A percentile compares a stretch with the other conserved stretches of the same genome.
Evolutionary conservation across 2,113 vertebrate species (phyloP).

Genomic region (Pterocles orientalis): DNA sequence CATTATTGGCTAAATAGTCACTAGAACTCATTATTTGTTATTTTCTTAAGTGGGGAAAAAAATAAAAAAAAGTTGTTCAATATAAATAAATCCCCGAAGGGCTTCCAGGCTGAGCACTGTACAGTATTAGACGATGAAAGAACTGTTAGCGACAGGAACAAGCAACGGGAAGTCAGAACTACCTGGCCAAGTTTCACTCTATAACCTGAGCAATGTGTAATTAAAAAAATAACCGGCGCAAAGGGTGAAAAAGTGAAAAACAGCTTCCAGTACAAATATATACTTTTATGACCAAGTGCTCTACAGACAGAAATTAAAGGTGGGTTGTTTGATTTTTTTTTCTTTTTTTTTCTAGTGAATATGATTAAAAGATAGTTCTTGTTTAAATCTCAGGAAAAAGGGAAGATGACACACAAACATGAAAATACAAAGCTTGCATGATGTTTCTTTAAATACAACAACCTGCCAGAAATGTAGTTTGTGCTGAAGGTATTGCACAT

Average conservation of each 20-base stretch:
- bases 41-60: neutral
- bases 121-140: slow-evolving; percentile 3
- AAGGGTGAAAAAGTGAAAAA: slow-evolving; percentile 18
- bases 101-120: neutral
- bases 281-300: neutral
- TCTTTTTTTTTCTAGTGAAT: neutral
- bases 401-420: neutral
- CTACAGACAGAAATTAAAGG: neutral
- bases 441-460: neutral
- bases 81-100: slow-evolving; percentile 6
- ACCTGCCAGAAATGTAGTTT: neutral
- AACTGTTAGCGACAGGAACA: slow-evolving; percentile 8
- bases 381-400: neutral
- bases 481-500: neutral
- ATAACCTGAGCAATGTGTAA: neutral
- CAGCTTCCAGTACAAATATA: slow-evolving; percentile 15
- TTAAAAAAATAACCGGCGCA: slow-evolving; percentile 14
- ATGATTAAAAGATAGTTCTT: neutral
- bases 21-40: neutral
- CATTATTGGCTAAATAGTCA: neutral
- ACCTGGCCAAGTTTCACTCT: slow-evolving; percentile 18
- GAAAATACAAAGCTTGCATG: neutral
- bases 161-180: slow-evolving; percentile 25
- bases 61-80: neutral
- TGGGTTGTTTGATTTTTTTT: neutral